Conservation (phyloP, 1,140 invertebrate genomes). For the Diuraphis noxia region DNA sequence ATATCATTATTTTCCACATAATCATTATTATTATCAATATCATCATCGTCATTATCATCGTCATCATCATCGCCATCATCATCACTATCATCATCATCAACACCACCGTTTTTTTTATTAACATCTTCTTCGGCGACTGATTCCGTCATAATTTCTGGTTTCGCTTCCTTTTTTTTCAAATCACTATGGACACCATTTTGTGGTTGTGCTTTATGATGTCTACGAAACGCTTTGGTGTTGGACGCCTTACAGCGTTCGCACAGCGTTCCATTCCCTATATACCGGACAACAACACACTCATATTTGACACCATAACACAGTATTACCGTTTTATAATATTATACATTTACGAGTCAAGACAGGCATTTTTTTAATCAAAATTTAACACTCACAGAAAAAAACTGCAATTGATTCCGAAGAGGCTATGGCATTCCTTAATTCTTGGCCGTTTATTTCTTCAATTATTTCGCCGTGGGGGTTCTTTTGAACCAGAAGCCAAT, state of each 20-base stretch:
- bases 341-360: slow-evolving; percentile 26
- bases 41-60: neutral
- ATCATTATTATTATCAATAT: neutral
- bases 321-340: slow-evolving; percentile 26
- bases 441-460: slow-evolving; percentile 83
- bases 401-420: slow-evolving; percentile 83
- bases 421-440: slow-evolving; percentile 77
- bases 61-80: neutral
- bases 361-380: slow-evolving; percentile 1
- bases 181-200: neutral
- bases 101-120: neutral
- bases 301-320: slow-evolving; percentile 39
- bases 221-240: slow-evolving; percentile 40
- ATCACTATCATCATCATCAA: neutral
- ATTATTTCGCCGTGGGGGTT: slow-evolving; percentile 88
- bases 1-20: neutral
- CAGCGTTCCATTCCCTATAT: slow-evolving; percentile 48
- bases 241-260: slow-evolving; percentile 52
- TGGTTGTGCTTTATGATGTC: slow-evolving; percentile 43
- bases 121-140: neutral
- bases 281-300: slow-evolving; percentile 36
- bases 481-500: slow-evolving; percentile 88
- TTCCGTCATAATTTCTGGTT: neutral
- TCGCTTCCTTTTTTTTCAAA: slow-evolving; percentile 12
- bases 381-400: slow-evolving; percentile 82